Evolutionary conservation across 2,113 vertebrate genomes (phyloP).

Genomic region (Pleuronectes platessa): DNA sequence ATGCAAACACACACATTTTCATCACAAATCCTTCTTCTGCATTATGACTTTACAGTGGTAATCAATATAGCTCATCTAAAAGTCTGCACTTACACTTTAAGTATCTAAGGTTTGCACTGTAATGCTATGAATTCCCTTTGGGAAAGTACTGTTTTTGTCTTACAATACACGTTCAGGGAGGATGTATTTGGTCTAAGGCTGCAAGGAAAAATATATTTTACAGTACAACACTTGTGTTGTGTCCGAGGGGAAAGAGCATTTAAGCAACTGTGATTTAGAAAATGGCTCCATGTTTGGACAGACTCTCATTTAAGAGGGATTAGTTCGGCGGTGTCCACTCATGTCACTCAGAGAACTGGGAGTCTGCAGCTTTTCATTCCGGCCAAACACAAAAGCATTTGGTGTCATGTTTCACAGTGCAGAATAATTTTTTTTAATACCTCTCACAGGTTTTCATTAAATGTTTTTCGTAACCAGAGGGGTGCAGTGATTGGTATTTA

Average conservation of each 20-base stretch:
- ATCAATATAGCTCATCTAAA: background rate
- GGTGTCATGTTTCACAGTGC: background rate
- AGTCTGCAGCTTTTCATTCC: slow-evolving; percentile 2
- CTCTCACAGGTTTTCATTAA: background rate
- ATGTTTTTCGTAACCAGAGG: background rate
- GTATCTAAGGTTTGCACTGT: background rate
- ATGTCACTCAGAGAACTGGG: background rate
- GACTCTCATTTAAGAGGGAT: background rate
- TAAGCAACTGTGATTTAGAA: slow-evolving; percentile 7
- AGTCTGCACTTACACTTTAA: background rate
- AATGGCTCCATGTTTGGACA: slow-evolving; percentile 1
- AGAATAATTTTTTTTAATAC: background rate
- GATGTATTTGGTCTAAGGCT: slow-evolving; percentile 4
- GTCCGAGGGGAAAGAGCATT: slow-evolving; percentile 1
- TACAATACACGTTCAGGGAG: background rate
- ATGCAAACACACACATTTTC: background rate
- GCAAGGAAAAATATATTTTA: background rate
- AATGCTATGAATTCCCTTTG: background rate
- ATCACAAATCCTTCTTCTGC: background rate
- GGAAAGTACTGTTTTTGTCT: background rate
- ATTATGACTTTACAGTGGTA: background rate
- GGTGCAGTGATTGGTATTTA: background rate
- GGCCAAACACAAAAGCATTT: background rate
- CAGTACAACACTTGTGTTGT: background rate
- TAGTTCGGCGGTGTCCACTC: background rate